phyloP scores from a whole-genome alignment of 2,888 invertebrate species.

The Campoletis raptor region DNA sequence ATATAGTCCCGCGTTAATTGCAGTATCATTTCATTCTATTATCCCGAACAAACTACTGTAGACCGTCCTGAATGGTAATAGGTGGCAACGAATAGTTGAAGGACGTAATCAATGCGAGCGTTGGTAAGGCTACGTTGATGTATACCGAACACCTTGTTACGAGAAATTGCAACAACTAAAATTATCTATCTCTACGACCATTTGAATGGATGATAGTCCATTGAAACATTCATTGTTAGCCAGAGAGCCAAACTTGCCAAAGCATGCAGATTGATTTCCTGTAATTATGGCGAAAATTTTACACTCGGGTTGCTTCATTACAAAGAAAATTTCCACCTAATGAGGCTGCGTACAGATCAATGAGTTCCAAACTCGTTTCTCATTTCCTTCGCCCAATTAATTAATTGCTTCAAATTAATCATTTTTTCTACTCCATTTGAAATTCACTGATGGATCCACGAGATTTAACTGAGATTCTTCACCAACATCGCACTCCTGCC shows the following conservation, averaged over 20 bases:
- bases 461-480: not conserved
- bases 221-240: not conserved
- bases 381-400: not conserved
- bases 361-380: not conserved
- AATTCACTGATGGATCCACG: not conserved
- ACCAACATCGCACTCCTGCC: slow-evolving; percentile 1
- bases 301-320: not conserved
- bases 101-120: slow-evolving; percentile 45
- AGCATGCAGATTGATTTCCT: not conserved
- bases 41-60: slow-evolving; percentile 52
- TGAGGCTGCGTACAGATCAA: not conserved
- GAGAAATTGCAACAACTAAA: slow-evolving; percentile 19
- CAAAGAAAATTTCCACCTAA: not conserved
- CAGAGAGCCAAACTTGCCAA: not conserved
- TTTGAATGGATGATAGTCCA: slow-evolving; percentile 17
- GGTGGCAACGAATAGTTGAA: not conserved
- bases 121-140: slow-evolving; percentile 25
- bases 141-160: slow-evolving; percentile 40
- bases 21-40: slow-evolving; percentile 65
- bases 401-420: not conserved
- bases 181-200: slow-evolving; percentile 12
- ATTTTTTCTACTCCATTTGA: not conserved
- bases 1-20: slow-evolving; percentile 55
- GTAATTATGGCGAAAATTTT: not conserved
- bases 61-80: slow-evolving; percentile 47